Evolutionary conservation across 2,113 vertebrate species (phyloP).

Genomic region (Spheniscus mendiculus): DNA sequence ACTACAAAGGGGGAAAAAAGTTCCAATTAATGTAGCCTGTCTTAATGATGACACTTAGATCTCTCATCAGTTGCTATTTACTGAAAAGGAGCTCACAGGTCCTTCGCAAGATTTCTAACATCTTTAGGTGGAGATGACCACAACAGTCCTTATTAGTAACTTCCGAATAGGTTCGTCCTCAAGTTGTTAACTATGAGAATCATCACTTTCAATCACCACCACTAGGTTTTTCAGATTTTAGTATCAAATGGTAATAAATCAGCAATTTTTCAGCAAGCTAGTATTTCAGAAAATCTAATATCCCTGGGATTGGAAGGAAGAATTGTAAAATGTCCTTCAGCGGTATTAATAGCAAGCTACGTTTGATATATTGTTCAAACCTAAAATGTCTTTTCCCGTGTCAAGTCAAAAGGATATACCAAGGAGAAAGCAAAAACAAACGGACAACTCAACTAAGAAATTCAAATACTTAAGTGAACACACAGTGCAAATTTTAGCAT

Average conservation of each 20-base stretch:
- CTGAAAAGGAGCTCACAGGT: background rate
- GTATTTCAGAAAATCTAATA: background rate
- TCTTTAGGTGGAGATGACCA: background rate
- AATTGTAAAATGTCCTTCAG: background rate
- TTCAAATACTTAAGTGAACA: background rate
- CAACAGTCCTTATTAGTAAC: background rate
- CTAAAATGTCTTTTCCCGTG: background rate
- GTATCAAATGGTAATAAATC: background rate
- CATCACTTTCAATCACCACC: background rate
- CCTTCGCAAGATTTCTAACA: background rate
- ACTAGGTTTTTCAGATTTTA: background rate
- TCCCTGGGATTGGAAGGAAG: background rate
- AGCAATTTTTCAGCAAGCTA: background rate
- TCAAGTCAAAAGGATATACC: background rate
- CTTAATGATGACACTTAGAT: background rate
- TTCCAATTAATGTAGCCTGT: background rate
- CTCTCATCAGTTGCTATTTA: background rate
- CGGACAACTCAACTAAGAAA: background rate
- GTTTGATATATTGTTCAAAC: background rate
- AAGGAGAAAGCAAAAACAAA: background rate
- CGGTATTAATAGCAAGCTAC: background rate
- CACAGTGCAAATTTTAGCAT: background rate
- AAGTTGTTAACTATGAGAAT: background rate
- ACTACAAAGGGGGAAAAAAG: slow-evolving; percentile 71
- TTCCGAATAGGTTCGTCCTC: background rate